Evolutionary conservation across 1,140 invertebrate genomes (phyloP).

Genomic region (Apis dorsata): DNA sequence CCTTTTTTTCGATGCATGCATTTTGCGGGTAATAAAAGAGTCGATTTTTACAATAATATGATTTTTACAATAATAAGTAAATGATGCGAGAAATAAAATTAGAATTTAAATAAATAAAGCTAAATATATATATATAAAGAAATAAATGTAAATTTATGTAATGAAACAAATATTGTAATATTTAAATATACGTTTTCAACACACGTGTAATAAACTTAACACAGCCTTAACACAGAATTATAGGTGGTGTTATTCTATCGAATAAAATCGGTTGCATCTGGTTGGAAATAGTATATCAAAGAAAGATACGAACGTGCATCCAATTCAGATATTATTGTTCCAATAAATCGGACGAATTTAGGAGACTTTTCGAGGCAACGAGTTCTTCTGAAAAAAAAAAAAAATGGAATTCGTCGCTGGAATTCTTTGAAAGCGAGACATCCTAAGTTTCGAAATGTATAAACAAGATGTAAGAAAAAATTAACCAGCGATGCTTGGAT

Average conservation of each 20-base stretch:
- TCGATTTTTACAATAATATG: too few relatives aligned
- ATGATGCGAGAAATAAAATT: background rate
- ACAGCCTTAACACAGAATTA: background rate
- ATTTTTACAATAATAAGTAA: too few relatives aligned
- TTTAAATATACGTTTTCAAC: background rate
- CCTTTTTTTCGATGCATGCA: background rate
- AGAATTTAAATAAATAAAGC: background rate
- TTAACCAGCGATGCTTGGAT: background rate
- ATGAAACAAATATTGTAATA: background rate
- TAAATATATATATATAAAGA: too few relatives aligned
- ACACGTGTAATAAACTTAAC: background rate
- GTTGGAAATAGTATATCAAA: background rate
- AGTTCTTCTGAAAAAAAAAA: background rate
- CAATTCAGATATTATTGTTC: constrained; percentile 44
- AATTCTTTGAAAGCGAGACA: constrained; percentile 1
- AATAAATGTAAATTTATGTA: background rate
- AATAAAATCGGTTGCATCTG: constrained; percentile 35
- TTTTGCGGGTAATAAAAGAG: background rate
- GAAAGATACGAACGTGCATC: constrained; percentile 18
- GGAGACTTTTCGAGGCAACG: constrained; percentile 1
- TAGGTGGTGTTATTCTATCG: background rate
- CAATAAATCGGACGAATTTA: constrained; percentile 63
- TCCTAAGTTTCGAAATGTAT: background rate
- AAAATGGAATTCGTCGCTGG: too few relatives aligned
- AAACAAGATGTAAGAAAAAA: background rate